Evolutionary conservation across 2,888 invertebrate species (phyloP).

Genomic region (Phasia obesa): DNA sequence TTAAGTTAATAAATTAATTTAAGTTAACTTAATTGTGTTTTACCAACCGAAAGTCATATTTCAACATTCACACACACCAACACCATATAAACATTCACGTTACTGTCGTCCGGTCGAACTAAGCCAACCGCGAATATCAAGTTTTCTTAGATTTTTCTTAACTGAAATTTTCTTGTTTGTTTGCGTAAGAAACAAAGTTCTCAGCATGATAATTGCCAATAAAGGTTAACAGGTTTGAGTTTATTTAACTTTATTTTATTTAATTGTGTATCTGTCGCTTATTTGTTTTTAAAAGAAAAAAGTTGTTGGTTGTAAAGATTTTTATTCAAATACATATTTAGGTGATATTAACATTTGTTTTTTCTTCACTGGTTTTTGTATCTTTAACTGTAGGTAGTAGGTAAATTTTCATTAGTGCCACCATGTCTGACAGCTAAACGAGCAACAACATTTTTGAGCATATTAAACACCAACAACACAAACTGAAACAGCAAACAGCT

Average conservation of each 20-base stretch:
- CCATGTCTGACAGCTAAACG: slow-evolving; percentile 66
- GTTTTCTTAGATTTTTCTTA: slow-evolving; percentile 23
- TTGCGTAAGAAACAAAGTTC: slow-evolving; percentile 57
- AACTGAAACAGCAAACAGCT: slow-evolving; percentile 46
- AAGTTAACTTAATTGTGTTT: slow-evolving; percentile 38
- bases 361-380: too few relatives aligned
- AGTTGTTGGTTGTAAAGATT: slow-evolving; percentile 40
- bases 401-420: slow-evolving; percentile 71
- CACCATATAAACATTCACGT: slow-evolving; percentile 2
- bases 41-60: too few relatives aligned
- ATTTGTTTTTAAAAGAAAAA: slow-evolving; percentile 14
- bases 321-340: slow-evolving; percentile 58
- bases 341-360: slow-evolving; percentile 25
- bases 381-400: slow-evolving; percentile 41
- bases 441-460: slow-evolving; percentile 40
- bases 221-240: slow-evolving; percentile 69
- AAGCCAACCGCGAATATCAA: slow-evolving; percentile 37
- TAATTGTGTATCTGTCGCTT: slow-evolving; percentile 16
- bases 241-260: slow-evolving; percentile 32
- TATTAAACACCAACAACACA: slow-evolving; percentile 17
- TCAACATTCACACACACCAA: background rate
- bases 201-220: slow-evolving; percentile 68
- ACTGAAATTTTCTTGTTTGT: slow-evolving; percentile 6
- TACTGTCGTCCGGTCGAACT: background rate
- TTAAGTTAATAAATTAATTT: slow-evolving; percentile 62